phyloP scores from a whole-genome alignment of 1,140 invertebrate genomes.

The Drosophila rufa region DNA sequence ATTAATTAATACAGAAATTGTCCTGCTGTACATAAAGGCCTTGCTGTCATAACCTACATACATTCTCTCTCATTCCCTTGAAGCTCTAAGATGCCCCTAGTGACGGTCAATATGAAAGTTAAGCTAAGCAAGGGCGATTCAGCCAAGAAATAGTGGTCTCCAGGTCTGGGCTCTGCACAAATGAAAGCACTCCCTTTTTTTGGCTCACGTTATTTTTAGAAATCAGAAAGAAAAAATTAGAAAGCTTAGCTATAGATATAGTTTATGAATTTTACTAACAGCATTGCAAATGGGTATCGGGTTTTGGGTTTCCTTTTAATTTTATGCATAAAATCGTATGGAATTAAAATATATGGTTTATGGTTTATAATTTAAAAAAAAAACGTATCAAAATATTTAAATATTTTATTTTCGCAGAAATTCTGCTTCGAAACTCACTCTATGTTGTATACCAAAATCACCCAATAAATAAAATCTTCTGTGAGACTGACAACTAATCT shows the following conservation, averaged over 20 bases:
- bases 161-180: constrained; percentile 52
- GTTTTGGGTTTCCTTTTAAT: not conserved
- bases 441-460: constrained; percentile 16
- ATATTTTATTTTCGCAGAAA: not conserved
- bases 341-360: not conserved
- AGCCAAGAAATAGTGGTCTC: constrained; percentile 61
- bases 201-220: constrained; percentile 11
- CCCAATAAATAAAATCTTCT: not conserved
- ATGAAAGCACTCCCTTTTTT: constrained; percentile 39
- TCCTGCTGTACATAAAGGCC: constrained; percentile 58
- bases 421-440: not conserved
- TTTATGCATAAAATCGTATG: too few relatives aligned
- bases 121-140: constrained; percentile 69
- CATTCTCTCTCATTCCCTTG: constrained; percentile 44
- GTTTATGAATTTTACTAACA: constrained; percentile 1
- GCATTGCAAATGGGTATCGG: constrained; percentile 2
- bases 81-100: constrained; percentile 75
- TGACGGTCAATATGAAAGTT: constrained; percentile 80
- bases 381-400: too few relatives aligned
- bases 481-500: constrained; percentile 19
- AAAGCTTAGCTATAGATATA: constrained; percentile 7
- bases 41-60: constrained; percentile 54
- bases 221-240: not conserved
- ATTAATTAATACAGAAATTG: not conserved
- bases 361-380: not conserved